Conservation (phyloP, 2,113 vertebrate genomes). For the Macquaria ambigua region DNA sequence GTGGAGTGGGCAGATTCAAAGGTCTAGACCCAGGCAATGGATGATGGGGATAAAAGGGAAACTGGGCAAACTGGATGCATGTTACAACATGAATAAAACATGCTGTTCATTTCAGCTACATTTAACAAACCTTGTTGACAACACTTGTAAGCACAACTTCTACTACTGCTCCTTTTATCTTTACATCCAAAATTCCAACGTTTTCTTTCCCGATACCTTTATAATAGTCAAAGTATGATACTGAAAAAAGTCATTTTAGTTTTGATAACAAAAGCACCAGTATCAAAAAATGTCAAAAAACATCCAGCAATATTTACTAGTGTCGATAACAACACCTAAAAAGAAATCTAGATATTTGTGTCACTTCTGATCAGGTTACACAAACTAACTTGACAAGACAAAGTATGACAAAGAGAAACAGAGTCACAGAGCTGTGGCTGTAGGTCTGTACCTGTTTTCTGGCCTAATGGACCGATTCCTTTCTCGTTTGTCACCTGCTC, state of each 20-base stretch:
- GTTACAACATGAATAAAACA: neutral
- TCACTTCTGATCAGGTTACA: too few relatives aligned
- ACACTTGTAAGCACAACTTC: neutral
- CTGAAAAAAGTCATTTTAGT: neutral
- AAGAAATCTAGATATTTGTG: neutral
- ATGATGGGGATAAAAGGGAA: too few relatives aligned
- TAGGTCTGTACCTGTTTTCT: neutral
- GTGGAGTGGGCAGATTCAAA: too few relatives aligned
- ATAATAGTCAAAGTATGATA: neutral
- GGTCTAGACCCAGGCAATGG: too few relatives aligned
- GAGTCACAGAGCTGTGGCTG: neutral
- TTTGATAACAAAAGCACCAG: neutral
- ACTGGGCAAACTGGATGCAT: neutral
- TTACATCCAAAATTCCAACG: neutral
- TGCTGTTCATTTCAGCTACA: neutral
- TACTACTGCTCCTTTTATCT: neutral
- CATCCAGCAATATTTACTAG: neutral
- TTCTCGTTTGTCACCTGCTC: conserved; percentile 6
- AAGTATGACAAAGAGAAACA: neutral
- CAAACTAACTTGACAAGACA: neutral
- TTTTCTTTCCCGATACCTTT: neutral
- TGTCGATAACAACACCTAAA: neutral
- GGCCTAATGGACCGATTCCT: conserved; percentile 12
- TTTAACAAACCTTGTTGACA: neutral
- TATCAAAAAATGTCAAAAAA: neutral